Base-by-base conservation (phyloP, 2,888 invertebrate species). In the Uloborus plumipes region DNA sequence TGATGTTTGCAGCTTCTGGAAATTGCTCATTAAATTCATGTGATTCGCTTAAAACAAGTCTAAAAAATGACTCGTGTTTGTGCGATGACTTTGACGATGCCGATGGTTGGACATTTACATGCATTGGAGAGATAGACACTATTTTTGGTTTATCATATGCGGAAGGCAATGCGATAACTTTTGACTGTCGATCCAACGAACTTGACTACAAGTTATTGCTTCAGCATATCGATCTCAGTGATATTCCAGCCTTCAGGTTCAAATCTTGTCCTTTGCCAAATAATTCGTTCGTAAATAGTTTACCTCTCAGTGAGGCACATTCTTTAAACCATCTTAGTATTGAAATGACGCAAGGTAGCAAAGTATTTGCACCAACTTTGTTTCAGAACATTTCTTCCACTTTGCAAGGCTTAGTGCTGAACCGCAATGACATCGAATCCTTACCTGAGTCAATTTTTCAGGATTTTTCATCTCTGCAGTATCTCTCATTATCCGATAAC, bases 401-500 rank as follows among this genome's bases (percentile, higher is more conserved):
- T 18, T 16, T 84, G 53, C 72, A 64, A 49, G 53, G 20, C 2
- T 55, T 84, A 16, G 55, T 59, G 16, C 26, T 84, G 16, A 77
- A 22, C 49, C 50, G 49, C 0, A 76, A 76, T 53, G 16, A 66
- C 18, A 84, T 84, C 55, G 47, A 80, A 20, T 16, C 26, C 1
- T 47, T 84, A 47, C 72, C 80, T 49, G 69, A 76, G 61, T 49
- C 31, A 16, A 50, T 84, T 14, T 78, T 84, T 59, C 22, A 49
- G 9, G 78, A 79, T 49, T 71, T 82, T 31, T 64, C 67, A 1
- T 20, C 58, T 13, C n/a, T 84, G 18, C 64, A 74, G 31, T 71
- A 58, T 51, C 67, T 84, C 9, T 72, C 62, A 9, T 74, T 84
- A 13, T 65, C 72, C n/a, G 84, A 84, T 18, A 84, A 84, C 47